phyloP scores from a whole-genome alignment of 2,888 invertebrate species.

The Lasius fuliginosus region DNA sequence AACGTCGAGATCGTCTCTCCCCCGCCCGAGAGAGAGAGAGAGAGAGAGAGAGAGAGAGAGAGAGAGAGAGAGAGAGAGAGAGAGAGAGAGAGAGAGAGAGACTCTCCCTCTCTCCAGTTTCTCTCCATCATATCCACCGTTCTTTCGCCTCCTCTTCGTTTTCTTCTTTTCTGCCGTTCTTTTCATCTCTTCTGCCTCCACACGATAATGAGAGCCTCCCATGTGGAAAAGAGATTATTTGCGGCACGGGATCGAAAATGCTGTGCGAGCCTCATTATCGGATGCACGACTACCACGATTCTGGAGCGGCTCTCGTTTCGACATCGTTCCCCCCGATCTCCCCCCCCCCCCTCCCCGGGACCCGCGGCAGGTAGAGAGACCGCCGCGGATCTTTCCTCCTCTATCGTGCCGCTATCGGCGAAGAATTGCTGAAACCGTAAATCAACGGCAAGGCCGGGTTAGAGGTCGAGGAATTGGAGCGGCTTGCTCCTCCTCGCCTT shows the following conservation, averaged over 20 bases:
- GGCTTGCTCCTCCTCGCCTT: conserved; percentile 54
- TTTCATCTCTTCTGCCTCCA: conserved; percentile 58
- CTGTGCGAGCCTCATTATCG: conserved; percentile 77
- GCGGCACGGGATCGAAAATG: conserved; percentile 75
- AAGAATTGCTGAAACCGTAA: conserved; percentile 68
- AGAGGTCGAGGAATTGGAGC: conserved; percentile 72
- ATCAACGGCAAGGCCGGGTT: conserved; percentile 73
- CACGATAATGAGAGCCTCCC: conserved; percentile 83
- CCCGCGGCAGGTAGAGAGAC: conserved; percentile 38
- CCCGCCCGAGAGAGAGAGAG: conserved; percentile 20
- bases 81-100: neutral
- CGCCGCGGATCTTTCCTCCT: conserved; percentile 27
- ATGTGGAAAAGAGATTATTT: conserved; percentile 81
- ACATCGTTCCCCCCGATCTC: conserved; percentile 64
- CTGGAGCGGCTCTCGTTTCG: conserved; percentile 77
- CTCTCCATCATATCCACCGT: conserved; percentile 50
- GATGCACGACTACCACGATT: conserved; percentile 80
- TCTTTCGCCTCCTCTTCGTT: conserved; percentile 45
- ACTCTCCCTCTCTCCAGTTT: conserved; percentile 33
- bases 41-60: too few relatives aligned
- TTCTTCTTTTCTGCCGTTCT: conserved; percentile 28
- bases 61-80: neutral
- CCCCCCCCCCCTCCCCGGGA: conserved; percentile 14
- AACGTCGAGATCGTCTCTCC: conserved; percentile 64
- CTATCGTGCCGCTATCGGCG: conserved; percentile 61